phyloP scores from a whole-genome alignment of 2,888 invertebrate species.

The Eristalis tenax region DNA sequence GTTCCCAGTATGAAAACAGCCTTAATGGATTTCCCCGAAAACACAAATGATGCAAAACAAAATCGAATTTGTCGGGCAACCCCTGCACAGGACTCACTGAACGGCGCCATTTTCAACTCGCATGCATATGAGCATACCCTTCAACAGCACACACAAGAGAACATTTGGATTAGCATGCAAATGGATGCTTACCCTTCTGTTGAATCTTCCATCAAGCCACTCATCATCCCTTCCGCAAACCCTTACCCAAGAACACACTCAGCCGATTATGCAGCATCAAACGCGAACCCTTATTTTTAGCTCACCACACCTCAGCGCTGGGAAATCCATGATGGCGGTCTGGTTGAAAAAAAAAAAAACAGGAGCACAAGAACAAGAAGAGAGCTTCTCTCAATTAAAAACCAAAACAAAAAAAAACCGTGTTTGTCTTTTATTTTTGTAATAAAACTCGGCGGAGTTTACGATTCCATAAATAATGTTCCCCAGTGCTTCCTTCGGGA shows the following conservation, averaged over 20 bases:
- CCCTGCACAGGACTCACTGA: neutral
- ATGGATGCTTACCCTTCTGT: neutral
- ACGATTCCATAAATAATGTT: conserved; percentile 20
- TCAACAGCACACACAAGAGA: neutral
- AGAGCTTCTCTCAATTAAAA: neutral
- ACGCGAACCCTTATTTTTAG: neutral
- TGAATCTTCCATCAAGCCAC: neutral
- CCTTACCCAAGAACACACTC: neutral
- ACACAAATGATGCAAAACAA: neutral
- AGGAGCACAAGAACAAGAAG: neutral
- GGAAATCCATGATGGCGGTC: neutral
- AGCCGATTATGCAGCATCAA: neutral
- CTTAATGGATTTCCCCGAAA: neutral
- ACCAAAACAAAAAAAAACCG: neutral
- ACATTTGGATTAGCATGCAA: neutral
- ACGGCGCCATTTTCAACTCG: neutral
- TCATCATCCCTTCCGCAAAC: neutral
- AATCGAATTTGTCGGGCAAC: neutral
- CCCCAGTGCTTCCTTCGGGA: neutral
- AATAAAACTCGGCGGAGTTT: conserved; percentile 1
- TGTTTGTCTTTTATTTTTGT: neutral
- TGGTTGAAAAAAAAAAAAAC: neutral
- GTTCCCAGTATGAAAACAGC: too few relatives aligned
- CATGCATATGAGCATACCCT: neutral
- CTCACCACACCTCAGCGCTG: neutral